A percentile compares a stretch with the other conserved stretches of the same genome.
Evolutionary conservation across 2,113 vertebrate genomes (phyloP).

Genomic region (Semicossyphus pulcher): DNA sequence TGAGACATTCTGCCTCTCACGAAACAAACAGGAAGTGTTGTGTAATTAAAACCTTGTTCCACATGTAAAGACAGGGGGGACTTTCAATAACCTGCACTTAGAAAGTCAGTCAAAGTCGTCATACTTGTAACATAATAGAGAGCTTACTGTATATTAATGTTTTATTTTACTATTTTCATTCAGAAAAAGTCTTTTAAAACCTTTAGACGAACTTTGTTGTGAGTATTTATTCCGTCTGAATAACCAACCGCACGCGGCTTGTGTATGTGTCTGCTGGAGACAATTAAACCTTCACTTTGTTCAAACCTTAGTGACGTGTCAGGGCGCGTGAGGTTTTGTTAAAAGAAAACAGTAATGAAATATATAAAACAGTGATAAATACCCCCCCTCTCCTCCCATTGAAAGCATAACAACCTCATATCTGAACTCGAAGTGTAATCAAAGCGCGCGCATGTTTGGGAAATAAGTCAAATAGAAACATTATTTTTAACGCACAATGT

Average conservation of each 20-base stretch:
- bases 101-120: not conserved
- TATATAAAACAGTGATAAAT: slow-evolving; percentile 8
- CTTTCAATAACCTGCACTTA: slow-evolving; percentile 13
- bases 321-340: not conserved
- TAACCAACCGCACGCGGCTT: not conserved
- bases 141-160: not conserved
- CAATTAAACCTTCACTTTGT: slow-evolving; percentile 11
- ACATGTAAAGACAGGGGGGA: slow-evolving; percentile 24
- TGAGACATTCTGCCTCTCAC: not conserved
- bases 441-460: not conserved
- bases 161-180: not conserved
- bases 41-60: slow-evolving; percentile 5
- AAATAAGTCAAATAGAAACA: too few relatives aligned
- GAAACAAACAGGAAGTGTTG: slow-evolving; percentile 33
- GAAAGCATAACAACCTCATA: slow-evolving; percentile 29
- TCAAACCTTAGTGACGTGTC: not conserved
- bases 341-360: slow-evolving; percentile 2
- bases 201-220: slow-evolving; percentile 2
- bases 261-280: not conserved
- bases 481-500: too few relatives aligned
- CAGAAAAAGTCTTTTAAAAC: too few relatives aligned
- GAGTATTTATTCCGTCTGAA: not conserved
- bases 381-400: slow-evolving; percentile 28
- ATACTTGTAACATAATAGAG: not conserved
- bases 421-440: slow-evolving; percentile 29